Evolutionary conservation across 2,888 invertebrate species (phyloP).

Genomic region (Agrypnus murinus): DNA sequence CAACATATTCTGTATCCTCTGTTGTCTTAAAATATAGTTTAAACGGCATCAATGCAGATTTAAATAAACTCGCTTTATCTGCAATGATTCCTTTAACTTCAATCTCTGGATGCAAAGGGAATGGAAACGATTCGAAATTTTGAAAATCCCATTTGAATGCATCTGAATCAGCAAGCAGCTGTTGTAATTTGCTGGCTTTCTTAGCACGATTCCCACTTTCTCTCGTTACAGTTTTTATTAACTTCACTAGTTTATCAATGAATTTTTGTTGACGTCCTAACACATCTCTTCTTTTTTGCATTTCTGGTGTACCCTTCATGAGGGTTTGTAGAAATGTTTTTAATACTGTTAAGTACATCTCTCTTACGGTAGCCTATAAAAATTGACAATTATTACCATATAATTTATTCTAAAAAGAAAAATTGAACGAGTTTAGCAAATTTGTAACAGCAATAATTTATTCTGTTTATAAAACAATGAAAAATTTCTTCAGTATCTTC

Average conservation of each 20-base stretch:
- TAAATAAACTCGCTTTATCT: conserved; percentile 93
- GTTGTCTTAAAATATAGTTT: conserved; percentile 90
- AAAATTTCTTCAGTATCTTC: no score
- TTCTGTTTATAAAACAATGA: no score
- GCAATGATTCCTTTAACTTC: conserved; percentile 91
- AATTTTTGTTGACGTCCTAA: conserved; percentile 91
- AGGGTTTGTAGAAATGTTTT: conserved; percentile 86
- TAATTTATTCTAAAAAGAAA: no score
- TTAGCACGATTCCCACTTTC: conserved; percentile 94
- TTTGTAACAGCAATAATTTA: no score
- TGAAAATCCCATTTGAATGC: conserved; percentile 90
- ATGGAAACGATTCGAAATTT: conserved; percentile 93
- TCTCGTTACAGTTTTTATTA: conserved; percentile 90
- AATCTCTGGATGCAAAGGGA: conserved; percentile 95
- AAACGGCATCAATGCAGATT: conserved; percentile 97
- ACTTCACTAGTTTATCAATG: conserved; percentile 90
- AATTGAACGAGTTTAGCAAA: no score
- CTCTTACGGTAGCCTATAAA: conserved; percentile 71
- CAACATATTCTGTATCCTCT: conserved; percentile 89
- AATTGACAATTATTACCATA: no score
- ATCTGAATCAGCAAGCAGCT: conserved; percentile 86
- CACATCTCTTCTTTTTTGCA: conserved; percentile 84
- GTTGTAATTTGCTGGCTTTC: conserved; percentile 92
- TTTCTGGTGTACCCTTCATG: conserved; percentile 80
- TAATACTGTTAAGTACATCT: conserved; percentile 94